A percentile compares a stretch with the other conserved stretches of the same genome.
Conservation (phyloP, 2,113 vertebrate genomes). For the Equus quagga region DNA sequence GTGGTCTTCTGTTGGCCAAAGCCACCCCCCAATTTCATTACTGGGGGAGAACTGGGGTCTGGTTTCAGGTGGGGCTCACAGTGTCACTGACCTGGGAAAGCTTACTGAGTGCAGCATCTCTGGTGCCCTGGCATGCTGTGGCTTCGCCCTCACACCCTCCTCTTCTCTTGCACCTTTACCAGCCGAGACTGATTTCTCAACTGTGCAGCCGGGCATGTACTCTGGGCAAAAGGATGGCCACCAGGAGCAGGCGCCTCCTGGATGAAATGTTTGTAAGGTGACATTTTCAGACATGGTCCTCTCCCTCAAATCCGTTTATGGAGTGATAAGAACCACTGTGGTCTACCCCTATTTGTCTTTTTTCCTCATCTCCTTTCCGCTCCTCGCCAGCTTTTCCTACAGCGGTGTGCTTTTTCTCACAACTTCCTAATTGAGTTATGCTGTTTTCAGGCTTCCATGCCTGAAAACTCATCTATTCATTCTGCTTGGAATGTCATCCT, state of each 20-base stretch:
- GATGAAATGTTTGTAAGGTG: not conserved
- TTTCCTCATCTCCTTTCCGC: rapidly evolving
- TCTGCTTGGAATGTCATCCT: not conserved
- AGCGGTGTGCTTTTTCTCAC: not conserved
- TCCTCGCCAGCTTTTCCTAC: too few relatives aligned
- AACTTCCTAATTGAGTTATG: rapidly evolving
- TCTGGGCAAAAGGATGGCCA: too few relatives aligned
- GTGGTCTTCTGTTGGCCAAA: not conserved
- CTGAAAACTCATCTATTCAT: too few relatives aligned
- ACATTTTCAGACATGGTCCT: not conserved
- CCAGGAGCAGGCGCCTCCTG: rapidly evolving
- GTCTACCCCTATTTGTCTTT: rapidly evolving
- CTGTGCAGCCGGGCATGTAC: rapidly evolving
- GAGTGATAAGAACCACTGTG: not conserved
- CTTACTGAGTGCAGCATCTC: not conserved
- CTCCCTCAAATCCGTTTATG: not conserved
- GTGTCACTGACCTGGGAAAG: rapidly evolving
- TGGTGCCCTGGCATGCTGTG: rapidly evolving
- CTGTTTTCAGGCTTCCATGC: not conserved
- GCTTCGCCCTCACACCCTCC: rapidly evolving
- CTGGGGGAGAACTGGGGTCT: too few relatives aligned
- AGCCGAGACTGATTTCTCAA: not conserved
- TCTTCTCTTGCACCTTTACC: rapidly evolving
- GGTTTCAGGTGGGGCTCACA: not conserved
- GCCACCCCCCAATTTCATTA: rapidly evolving